phyloP scores from a whole-genome alignment of 2,888 invertebrate species.

The Parnassius orleans region DNA sequence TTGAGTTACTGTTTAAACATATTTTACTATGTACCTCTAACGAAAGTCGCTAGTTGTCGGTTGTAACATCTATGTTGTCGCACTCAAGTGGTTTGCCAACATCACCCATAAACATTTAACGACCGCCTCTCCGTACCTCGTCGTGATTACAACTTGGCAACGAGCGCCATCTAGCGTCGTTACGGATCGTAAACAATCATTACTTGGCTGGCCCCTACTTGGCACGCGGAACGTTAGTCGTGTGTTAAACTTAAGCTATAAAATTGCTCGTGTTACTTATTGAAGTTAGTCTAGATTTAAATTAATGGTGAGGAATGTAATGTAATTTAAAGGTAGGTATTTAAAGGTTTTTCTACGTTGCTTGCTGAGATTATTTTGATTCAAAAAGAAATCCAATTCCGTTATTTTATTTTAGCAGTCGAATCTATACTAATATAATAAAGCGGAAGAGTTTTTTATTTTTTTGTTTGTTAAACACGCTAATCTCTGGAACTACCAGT shows the following conservation, averaged over 20 bases:
- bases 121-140: not conserved
- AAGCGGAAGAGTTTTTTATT: too few species aligned
- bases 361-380: too few species aligned
- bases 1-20: too few species aligned
- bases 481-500: too few species aligned
- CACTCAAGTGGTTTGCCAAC: conserved; percentile 9
- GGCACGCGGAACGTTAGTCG: conserved; percentile 2
- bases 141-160: conserved; percentile 17
- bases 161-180: conserved; percentile 7
- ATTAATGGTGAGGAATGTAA: not conserved
- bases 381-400: too few species aligned
- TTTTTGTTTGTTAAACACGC: too few species aligned
- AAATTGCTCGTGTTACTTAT: conserved; percentile 4
- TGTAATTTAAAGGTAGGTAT: too few species aligned
- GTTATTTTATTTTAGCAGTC: too few species aligned
- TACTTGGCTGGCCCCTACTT: conserved; percentile 12
- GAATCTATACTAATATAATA: too few species aligned
- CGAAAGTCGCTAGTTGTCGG: conserved; percentile 3
- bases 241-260: not conserved
- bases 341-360: too few species aligned
- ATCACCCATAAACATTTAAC: conserved; percentile 16
- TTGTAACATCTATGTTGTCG: conserved; percentile 1
- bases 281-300: conserved; percentile 12
- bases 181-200: conserved; percentile 18
- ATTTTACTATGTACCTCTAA: not conserved